A percentile compares a stretch with the other conserved stretches of the same genome.
Conservation (phyloP, 35 echinoderm and acorn worm species). For the Patiria miniata region DNA sequence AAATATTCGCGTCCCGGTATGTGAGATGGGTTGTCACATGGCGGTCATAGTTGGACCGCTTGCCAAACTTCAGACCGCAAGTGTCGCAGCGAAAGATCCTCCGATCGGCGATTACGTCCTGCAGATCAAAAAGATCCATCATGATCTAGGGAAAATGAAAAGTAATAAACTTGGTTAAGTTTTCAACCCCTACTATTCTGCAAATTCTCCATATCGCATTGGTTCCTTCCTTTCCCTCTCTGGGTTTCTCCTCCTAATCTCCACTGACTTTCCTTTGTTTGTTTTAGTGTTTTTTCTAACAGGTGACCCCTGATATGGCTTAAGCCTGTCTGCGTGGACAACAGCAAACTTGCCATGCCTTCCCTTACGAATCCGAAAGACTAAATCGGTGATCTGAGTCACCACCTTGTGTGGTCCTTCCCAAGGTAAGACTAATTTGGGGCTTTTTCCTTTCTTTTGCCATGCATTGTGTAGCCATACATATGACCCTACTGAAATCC, state of each 20-base stretch:
- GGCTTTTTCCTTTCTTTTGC: conserved; percentile 31
- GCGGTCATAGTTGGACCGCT: background rate
- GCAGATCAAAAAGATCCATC: background rate
- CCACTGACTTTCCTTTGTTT: no score
- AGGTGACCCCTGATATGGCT: no score
- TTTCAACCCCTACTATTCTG: no score
- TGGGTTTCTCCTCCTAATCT: no score
- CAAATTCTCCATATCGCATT: no score
- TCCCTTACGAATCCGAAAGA: conserved; percentile 45
- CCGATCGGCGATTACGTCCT: background rate
- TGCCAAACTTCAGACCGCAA: background rate
- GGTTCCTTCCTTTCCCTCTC: no score
- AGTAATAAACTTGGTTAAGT: no score
- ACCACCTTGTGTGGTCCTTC: conserved; percentile 46
- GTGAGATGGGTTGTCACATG: background rate
- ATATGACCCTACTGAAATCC: conserved; percentile 1
- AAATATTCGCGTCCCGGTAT: background rate
- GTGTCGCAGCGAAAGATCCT: background rate
- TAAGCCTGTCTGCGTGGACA: no score
- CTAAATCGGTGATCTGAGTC: conserved; percentile 44
- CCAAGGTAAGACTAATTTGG: no score
- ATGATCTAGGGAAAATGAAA: no score
- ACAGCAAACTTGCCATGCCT: no score
- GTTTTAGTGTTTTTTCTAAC: no score
- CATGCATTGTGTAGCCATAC: conserved; percentile 45